Conservation (phyloP, 1,140 invertebrate species). For the Zaprionus nigranus region DNA sequence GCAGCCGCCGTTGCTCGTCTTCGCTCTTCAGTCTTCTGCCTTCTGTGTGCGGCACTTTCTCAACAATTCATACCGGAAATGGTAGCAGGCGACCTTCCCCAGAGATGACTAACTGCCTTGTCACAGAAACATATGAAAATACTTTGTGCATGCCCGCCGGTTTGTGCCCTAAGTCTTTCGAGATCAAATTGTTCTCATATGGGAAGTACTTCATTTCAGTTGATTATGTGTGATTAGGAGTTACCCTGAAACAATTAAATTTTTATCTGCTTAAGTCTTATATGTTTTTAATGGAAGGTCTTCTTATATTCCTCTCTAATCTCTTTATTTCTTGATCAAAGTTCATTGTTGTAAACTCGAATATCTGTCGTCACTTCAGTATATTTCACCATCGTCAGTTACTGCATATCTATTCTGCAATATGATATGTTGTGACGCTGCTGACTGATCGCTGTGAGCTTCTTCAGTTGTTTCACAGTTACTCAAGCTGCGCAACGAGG, state of each 20-base stretch:
- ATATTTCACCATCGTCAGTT: background rate
- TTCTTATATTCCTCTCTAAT: background rate
- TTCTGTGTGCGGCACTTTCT: slow-evolving; percentile 52
- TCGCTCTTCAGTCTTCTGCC: slow-evolving; percentile 1
- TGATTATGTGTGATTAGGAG: background rate
- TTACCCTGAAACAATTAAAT: background rate
- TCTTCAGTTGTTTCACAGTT: slow-evolving; percentile 12
- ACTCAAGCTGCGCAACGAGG: slow-evolving; percentile 24
- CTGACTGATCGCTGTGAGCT: background rate
- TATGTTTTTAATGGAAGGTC: background rate
- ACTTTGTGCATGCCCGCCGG: background rate
- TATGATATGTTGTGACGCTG: background rate
- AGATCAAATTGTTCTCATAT: background rate
- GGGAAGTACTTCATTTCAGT: background rate
- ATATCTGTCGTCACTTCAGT: background rate
- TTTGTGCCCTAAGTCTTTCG: slow-evolving; percentile 28
- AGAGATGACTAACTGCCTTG: slow-evolving; percentile 1
- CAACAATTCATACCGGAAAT: slow-evolving; percentile 58
- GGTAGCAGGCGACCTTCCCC: slow-evolving; percentile 44
- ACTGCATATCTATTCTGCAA: background rate
- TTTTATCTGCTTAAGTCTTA: background rate
- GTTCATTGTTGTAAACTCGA: background rate
- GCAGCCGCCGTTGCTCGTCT: slow-evolving; percentile 23
- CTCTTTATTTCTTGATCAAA: background rate
- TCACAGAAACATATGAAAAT: background rate